Conservation (phyloP, 2,113 vertebrate species). For the Dipodomys ordii region DNA sequence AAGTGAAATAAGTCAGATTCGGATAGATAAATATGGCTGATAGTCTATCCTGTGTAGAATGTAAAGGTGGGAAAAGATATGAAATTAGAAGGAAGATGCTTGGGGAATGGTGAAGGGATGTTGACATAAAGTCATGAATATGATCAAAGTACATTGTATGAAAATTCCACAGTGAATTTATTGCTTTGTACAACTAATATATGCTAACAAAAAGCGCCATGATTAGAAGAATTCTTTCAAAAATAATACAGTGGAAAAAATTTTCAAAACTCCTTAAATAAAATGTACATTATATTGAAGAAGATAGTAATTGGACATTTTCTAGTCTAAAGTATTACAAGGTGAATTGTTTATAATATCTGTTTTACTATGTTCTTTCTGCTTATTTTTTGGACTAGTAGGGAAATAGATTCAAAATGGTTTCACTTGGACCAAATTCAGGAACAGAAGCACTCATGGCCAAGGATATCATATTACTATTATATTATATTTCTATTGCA, state of each 20-base stretch:
- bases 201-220: neutral
- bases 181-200: neutral
- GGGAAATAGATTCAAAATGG: neutral
- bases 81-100: accelerated
- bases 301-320: neutral
- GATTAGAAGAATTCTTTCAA: neutral
- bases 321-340: neutral
- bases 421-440: neutral
- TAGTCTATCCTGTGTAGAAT: neutral
- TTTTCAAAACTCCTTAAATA: neutral
- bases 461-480: neutral
- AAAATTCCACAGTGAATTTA: neutral
- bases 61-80: neutral
- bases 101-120: too few relatives aligned
- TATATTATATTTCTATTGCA: neutral
- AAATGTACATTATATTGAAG: neutral
- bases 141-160: neutral
- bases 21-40: neutral
- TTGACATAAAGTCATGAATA: neutral
- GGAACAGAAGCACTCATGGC: neutral
- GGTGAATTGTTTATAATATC: neutral
- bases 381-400: neutral
- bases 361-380: neutral
- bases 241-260: neutral
- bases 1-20: neutral